Evolutionary conservation across 1,140 invertebrate species (phyloP).

Genomic region (Zaprionus ghesquierei): DNA sequence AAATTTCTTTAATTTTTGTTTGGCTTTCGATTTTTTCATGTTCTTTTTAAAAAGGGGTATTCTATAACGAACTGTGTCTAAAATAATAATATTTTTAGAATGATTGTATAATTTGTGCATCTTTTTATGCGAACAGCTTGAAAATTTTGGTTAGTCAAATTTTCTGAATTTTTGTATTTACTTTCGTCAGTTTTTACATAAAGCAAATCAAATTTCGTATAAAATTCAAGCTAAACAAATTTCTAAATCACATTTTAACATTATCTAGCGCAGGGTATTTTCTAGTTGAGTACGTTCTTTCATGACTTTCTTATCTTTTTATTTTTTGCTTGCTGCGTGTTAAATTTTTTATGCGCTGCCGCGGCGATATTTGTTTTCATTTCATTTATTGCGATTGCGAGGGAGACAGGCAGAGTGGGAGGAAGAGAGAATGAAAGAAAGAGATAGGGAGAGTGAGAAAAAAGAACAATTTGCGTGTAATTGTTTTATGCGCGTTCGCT

Average conservation of each 20-base stretch:
- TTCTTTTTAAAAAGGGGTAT: neutral
- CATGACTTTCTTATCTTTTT: conserved; percentile 8
- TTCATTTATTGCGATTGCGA: conserved; percentile 55
- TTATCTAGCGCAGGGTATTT: neutral
- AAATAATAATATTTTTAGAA: neutral
- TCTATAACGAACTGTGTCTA: neutral
- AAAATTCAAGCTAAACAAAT: no score
- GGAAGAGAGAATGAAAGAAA: no score
- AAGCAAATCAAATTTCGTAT: no score
- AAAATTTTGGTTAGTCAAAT: no score
- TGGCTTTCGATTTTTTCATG: neutral
- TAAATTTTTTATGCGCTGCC: conserved; percentile 63
- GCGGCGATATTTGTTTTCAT: conserved; percentile 67
- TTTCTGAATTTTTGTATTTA: no score
- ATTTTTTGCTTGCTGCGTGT: conserved; percentile 21
- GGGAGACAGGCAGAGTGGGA: neutral
- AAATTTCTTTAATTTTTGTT: conserved; percentile 25
- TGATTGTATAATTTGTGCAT: no score
- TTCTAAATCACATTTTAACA: no score
- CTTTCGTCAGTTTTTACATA: no score
- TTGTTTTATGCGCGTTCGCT: conserved; percentile 61
- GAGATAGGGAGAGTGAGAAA: neutral
- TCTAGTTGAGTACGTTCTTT: neutral
- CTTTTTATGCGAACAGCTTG: no score
- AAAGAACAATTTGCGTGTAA: conserved; percentile 44